Base-by-base conservation (phyloP, 2,113 vertebrate species). In the Rhegmatorhina hoffmannsi region DNA sequence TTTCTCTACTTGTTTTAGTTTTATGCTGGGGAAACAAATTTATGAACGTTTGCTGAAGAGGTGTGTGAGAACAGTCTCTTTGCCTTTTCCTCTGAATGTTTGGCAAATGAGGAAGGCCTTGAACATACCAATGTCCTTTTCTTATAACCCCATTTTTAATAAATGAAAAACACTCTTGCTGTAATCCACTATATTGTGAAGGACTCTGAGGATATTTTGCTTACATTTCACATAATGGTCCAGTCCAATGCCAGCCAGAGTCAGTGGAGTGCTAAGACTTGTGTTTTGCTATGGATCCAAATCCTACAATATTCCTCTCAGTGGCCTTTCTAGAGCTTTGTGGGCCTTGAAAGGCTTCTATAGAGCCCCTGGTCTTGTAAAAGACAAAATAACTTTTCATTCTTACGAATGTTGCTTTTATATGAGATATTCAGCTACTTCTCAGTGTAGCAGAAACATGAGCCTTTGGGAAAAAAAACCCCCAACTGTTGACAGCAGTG, bases 1-100 rank as follows among this genome's bases (percentile, higher is more conserved):
- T 49, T 87, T 81, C 31, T 84, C 49, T 95, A 47, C 46, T 83
- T 92, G 38, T 84, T 96, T 90, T 90, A 69, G 17, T 64, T 93
- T 84, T 79, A 18, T 73, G 74, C 40, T 75, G 49, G 46, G 40
- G 58, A 76, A 89, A 68, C 19, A 60, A 33, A 82, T 73, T 24
- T 56, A 10, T 67, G 44, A 69, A 44, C 0, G 17, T 68, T 81
- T 96, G 72, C 26, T 75, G 79, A 50, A 34, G 70, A 68, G 19
- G 26, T 1, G 0, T 86, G 44, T 44, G 85, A 84, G 68, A 92
- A 78, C 34, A 84, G 31, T 18, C 8, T 33, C 55, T 55, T 38
- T 68, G 56, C 46, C 36, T 94, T 89, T 81, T 75, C 24, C 52
- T 28, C 49, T 67, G 40, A 34, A 56, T 49, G 40, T 81, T 40